A percentile compares a stretch with the other conserved stretches of the same genome.
Conservation (phyloP, 2,888 invertebrate species). For the Andrena marginata region DNA sequence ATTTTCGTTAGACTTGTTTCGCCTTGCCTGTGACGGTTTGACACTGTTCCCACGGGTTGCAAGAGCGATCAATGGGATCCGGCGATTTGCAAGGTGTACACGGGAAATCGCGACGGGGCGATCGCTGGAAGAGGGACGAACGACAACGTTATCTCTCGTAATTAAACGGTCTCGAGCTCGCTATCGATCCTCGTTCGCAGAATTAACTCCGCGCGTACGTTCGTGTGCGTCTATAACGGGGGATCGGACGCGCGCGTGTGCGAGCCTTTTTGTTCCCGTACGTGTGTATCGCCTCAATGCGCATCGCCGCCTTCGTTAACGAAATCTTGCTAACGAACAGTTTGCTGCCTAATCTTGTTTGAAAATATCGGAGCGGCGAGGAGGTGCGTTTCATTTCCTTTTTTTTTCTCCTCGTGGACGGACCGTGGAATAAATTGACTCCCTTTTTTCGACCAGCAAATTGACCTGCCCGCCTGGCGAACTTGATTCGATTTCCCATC, state of each 20-base stretch:
- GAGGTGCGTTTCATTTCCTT: not conserved
- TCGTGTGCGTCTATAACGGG: not conserved
- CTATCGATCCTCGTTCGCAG: conserved; percentile 67
- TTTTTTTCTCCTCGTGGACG: not conserved
- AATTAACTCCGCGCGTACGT: conserved; percentile 58
- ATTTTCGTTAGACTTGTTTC: conserved; percentile 5
- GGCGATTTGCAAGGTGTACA: conserved; percentile 6
- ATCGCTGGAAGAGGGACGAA: conserved; percentile 5
- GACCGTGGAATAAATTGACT: conserved; percentile 34
- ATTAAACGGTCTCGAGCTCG: conserved; percentile 69
- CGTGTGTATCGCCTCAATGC: conserved; percentile 18
- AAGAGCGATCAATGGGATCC: conserved; percentile 3
- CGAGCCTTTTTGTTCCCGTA: conserved; percentile 15
- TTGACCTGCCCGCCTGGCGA: not conserved
- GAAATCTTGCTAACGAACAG: conserved; percentile 56
- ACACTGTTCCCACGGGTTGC: conserved; percentile 6
- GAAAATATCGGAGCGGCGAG: conserved; percentile 20
- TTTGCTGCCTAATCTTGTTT: conserved; percentile 54
- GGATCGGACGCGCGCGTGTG: not conserved
- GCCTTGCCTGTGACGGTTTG: conserved; percentile 15
- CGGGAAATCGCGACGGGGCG: conserved; percentile 25
- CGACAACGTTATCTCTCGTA: conserved; percentile 68
- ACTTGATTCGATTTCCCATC: conserved; percentile 36
- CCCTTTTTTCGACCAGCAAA: conserved; percentile 25
- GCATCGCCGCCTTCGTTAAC: conserved; percentile 33